These are phyloP conservation scores for Agelastica alni DNA, from an alignment of 2,888 invertebrate species.

Conservation along the genomic window DNA sequence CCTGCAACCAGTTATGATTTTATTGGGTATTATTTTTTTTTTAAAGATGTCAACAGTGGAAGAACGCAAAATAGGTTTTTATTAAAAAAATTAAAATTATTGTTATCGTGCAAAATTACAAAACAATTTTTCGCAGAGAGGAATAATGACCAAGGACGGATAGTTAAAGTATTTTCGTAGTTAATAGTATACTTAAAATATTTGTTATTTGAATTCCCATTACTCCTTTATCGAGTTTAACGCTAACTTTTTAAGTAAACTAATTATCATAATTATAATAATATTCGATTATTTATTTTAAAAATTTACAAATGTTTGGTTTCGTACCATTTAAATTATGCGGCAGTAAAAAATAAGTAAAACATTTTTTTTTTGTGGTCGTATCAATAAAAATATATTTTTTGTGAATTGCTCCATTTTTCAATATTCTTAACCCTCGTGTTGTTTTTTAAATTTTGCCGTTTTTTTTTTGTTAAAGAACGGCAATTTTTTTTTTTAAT, in stretches of 20 bases:
- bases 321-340: too few relatives aligned
- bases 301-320: slow-evolving; percentile 18
- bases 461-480: too few relatives aligned
- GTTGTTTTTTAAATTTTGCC: too few relatives aligned
- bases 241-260: slow-evolving; percentile 16
- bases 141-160: neutral
- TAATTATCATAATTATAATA: slow-evolving; percentile 21
- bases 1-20: too few relatives aligned
- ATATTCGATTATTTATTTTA: slow-evolving; percentile 18
- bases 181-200: slow-evolving; percentile 4
- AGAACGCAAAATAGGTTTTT: neutral
- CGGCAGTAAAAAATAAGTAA: too few relatives aligned
- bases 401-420: too few relatives aligned
- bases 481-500: too few relatives aligned
- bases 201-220: slow-evolving; percentile 22
- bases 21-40: too few relatives aligned
- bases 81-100: too few relatives aligned
- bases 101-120: neutral
- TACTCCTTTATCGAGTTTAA: slow-evolving; percentile 16
- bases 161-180: neutral
- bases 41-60: neutral
- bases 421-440: too few relatives aligned
- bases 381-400: too few relatives aligned
- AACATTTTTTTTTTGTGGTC: too few relatives aligned
- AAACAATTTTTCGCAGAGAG: neutral